phyloP scores from a whole-genome alignment of 1,140 invertebrate species.

The Cotesia vestalis region DNA sequence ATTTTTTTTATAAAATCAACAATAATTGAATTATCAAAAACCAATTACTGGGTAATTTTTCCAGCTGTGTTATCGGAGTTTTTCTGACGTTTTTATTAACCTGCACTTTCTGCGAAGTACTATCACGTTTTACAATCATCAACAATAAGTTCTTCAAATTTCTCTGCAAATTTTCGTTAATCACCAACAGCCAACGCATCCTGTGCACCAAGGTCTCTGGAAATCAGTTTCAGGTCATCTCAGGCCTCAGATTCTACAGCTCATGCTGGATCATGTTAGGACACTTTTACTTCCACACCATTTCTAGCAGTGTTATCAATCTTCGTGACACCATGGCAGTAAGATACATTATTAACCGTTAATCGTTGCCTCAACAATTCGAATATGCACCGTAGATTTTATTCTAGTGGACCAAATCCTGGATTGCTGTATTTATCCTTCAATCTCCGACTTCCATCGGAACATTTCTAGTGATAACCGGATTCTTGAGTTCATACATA shows the following conservation, averaged over 20 bases:
- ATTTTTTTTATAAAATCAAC: too few species aligned
- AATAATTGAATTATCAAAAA: too few species aligned
- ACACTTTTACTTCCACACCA: slow-evolving; percentile 48
- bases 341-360: background rate
- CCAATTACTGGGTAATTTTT: too few species aligned
- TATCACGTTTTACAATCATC: background rate
- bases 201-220: slow-evolving; percentile 39
- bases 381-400: background rate
- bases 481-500: slow-evolving; percentile 69
- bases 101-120: background rate
- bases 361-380: background rate
- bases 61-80: too few species aligned
- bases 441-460: slow-evolving; percentile 63
- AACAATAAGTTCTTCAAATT: background rate
- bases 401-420: slow-evolving; percentile 41
- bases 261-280: slow-evolving; percentile 58
- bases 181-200: slow-evolving; percentile 48
- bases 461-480: slow-evolving; percentile 70
- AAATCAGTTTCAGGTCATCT: slow-evolving; percentile 19
- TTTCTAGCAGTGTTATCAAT: slow-evolving; percentile 7
- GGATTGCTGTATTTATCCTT: slow-evolving; percentile 50
- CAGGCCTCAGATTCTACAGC: slow-evolving; percentile 54
- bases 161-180: slow-evolving; percentile 49
- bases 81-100: background rate
- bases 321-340: background rate